Evolutionary conservation across 2,888 invertebrate genomes (phyloP), one percentile per base, ranked within the genome.

Genomic region (Operophtera brumata): DNA sequence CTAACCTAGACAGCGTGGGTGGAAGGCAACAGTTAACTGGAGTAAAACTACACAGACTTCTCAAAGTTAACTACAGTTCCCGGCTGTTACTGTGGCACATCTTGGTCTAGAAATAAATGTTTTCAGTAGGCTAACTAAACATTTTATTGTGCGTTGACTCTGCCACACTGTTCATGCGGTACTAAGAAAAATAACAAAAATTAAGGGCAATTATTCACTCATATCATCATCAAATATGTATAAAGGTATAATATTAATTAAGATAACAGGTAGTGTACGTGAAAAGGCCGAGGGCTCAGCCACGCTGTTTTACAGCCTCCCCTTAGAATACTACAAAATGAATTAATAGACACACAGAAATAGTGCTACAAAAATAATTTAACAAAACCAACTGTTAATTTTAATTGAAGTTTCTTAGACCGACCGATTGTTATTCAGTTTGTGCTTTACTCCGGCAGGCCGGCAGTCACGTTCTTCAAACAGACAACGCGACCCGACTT

Each of bases 401-500:
- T 47, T 47, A 48, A 58, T 57, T 55, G 54, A 47, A 52, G 53
- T 58, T 56, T 49, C 47, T 54, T 49, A 37, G 36, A 54, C 54
- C 37, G 40, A 54, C 54, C 35, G 37, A 54, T 84, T 81, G 71
- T 69, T 75, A 86, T 85, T 85, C 86, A 67, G 65, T 59, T 62
- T 63, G 66, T 64, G 65, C 62, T 60, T 45, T 59, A 61, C 64
- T 62, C 78, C 73, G 77, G 4, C 4, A 20, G 20, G 20, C 20
- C 20, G 20, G 65, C 72, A 70, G 84, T 82, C 84, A 83, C 83
- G 84, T 84, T 63, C 68, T 53, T 53, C 59, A 73, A 70, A 68
- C 65, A 62, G 65, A 59, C 69, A 70, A 80, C 78, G 79, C 75
- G 79, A 71, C 68, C 67, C 57, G 85, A 82, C 73, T 83, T 56